phyloP scores from a whole-genome alignment of 2,113 vertebrate species.

The Tenebrosternarchus preto region DNA sequence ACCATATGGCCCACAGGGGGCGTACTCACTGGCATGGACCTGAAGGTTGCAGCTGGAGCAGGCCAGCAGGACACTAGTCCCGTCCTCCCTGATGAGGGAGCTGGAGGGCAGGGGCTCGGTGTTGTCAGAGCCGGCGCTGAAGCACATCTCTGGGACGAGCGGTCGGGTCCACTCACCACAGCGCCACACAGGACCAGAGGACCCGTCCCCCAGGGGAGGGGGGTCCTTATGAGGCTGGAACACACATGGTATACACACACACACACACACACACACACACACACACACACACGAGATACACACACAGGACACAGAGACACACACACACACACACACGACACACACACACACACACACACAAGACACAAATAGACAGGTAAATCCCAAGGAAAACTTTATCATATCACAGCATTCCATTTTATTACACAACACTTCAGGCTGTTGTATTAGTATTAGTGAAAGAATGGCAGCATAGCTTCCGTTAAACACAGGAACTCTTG shows the following conservation, averaged over 20 bases:
- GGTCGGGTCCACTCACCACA: slow-evolving; percentile 82
- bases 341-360: background rate
- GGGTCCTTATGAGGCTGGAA: slow-evolving; percentile 72
- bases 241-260: background rate
- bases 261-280: background rate
- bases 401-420: no score
- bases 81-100: slow-evolving; percentile 85
- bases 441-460: no score
- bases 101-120: slow-evolving; percentile 87
- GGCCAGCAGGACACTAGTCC: slow-evolving; percentile 86
- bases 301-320: background rate
- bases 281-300: background rate
- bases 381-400: background rate
- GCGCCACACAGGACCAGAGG: slow-evolving; percentile 56
- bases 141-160: slow-evolving; percentile 96
- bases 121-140: slow-evolving; percentile 85
- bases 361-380: no score
- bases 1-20: background rate
- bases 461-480: no score
- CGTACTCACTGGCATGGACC: slow-evolving; percentile 92
- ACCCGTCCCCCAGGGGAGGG: background rate
- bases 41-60: slow-evolving; percentile 90
- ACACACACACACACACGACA: background rate
- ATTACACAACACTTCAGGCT: no score
- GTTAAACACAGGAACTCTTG: no score